Evolutionary conservation across 2,888 invertebrate species (phyloP).

Genomic region (Acleris emargana): DNA sequence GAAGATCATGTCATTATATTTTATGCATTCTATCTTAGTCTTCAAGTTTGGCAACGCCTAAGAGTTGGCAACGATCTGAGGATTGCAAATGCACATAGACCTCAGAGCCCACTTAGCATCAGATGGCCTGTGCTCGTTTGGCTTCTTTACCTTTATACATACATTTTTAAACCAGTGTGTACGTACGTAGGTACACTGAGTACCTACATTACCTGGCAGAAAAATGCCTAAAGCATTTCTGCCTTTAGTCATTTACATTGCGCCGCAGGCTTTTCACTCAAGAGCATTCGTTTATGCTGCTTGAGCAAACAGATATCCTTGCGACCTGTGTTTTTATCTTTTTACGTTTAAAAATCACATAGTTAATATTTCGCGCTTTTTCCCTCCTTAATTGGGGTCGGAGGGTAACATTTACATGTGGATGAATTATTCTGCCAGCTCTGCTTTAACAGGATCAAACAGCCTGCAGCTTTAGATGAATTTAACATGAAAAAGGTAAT

Average conservation of each 20-base stretch:
- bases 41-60: too few species aligned
- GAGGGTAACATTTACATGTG: conserved; percentile 30
- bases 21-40: too few species aligned
- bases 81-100: too few species aligned
- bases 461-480: conserved; percentile 21
- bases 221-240: conserved; percentile 22
- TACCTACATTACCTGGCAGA: not conserved
- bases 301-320: conserved; percentile 30
- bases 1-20: too few species aligned
- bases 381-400: conserved; percentile 11
- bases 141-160: not conserved
- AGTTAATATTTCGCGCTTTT: conserved; percentile 28
- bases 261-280: conserved; percentile 16
- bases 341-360: conserved; percentile 24
- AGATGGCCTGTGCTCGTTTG: too few species aligned
- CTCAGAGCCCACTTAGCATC: too few species aligned
- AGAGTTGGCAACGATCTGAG: too few species aligned
- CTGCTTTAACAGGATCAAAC: conserved; percentile 10
- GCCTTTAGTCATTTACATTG: conserved; percentile 19
- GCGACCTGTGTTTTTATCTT: conserved; percentile 25
- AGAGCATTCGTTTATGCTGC: conserved; percentile 31
- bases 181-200: not conserved
- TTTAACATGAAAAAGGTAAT: conserved; percentile 22
- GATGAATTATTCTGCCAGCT: conserved; percentile 21
- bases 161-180: not conserved